Evolutionary conservation across 2,888 invertebrate species (phyloP).

Genomic region (Sturmia bella): DNA sequence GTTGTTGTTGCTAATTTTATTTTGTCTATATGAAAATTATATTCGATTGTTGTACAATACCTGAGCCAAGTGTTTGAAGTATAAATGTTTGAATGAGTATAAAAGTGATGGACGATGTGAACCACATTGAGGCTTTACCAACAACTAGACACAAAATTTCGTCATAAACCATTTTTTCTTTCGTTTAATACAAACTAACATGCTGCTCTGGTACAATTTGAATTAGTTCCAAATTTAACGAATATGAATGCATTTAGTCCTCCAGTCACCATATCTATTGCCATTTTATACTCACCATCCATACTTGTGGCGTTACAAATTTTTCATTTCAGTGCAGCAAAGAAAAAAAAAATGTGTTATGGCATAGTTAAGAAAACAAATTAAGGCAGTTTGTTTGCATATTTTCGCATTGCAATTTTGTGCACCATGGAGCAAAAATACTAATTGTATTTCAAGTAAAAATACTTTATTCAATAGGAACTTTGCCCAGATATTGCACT

Average conservation of each 20-base stretch:
- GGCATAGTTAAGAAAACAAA: conserved; percentile 52
- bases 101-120: conserved; percentile 42
- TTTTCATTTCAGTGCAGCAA: conserved; percentile 57
- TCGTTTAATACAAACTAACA: background rate
- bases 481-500: too few relatives aligned
- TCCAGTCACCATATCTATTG: conserved; percentile 1
- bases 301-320: conserved; percentile 20
- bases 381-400: conserved; percentile 26
- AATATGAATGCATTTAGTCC: background rate
- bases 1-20: conserved; percentile 30
- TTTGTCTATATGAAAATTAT: conserved; percentile 62
- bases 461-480: too few relatives aligned
- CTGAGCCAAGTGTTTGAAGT: conserved; percentile 27
- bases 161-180: conserved; percentile 16
- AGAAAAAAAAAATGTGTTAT: conserved; percentile 28
- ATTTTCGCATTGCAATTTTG: conserved; percentile 3
- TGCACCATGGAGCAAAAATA: conserved; percentile 22
- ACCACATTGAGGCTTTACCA: conserved; percentile 54
- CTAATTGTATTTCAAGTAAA: too few relatives aligned
- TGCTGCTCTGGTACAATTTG: background rate
- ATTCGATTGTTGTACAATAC: conserved; percentile 61
- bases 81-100: conserved; percentile 28
- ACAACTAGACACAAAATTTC: conserved; percentile 32
- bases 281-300: conserved; percentile 8
- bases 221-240: conserved; percentile 3